Base-by-base conservation (phyloP, 1,140 invertebrate species). In the Parasteatoda tepidariorum region DNA sequence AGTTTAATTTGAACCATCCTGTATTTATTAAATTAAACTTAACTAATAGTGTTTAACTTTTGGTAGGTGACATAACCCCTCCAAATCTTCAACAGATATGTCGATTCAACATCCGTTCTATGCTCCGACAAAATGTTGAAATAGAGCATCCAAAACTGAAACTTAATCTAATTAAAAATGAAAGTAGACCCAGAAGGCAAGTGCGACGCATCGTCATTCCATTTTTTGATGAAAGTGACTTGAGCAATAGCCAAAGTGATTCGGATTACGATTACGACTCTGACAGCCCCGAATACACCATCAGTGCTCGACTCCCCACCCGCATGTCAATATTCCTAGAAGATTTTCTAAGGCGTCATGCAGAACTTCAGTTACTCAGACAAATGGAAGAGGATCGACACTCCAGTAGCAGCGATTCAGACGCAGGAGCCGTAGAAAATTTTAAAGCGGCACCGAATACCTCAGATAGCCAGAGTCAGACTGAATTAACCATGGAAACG, bases 1-100 rank as follows among this genome's bases (percentile, higher is more conserved):
- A n/a, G n/a, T n/a, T n/a, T n/a, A n/a, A n/a, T n/a, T n/a, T n/a
- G n/a, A n/a, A n/a, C n/a, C n/a, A n/a, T n/a, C n/a, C n/a, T n/a
- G n/a, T n/a, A n/a, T n/a, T n/a, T n/a, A n/a, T n/a, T n/a, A n/a
- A n/a, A n/a, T n/a, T n/a, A n/a, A n/a, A n/a, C n/a, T n/a, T n/a
- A n/a, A n/a, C n/a, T n/a, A n/a, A n/a, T n/a, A n/a, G n/a, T n/a
- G n/a, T n/a, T n/a, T n/a, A n/a, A 85, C 85, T 85, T 86, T 85
- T 91, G 91, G 31, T 86, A 94, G 93, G 92, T 85, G 90, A 92
- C 41, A 88, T 90, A 34, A 87, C 90, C 71, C 91, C 92, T 2
- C 86, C 91, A 31, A 88, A 89, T 30, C 88, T 94, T 0, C 91
- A 92, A 88, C 90, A 91, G 31, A 75, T 92, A 1, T 93, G 92